Conservation (phyloP, 2,113 vertebrate species). For the Gyps fulvus region DNA sequence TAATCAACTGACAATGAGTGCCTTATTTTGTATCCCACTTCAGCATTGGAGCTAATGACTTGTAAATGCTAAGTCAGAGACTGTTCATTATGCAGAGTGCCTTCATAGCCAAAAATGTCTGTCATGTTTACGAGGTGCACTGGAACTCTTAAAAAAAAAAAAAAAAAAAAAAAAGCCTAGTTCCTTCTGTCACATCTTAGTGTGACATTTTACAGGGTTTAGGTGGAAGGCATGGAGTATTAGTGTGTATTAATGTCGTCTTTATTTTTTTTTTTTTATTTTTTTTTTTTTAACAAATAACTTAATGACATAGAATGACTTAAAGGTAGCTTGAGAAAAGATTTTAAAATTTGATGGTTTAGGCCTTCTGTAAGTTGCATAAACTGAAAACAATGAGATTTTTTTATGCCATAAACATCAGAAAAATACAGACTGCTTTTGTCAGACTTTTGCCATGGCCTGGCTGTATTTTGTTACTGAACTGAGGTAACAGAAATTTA, state of each 20-base stretch:
- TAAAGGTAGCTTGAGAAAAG: not conserved
- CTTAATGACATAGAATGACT: not conserved
- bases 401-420: not conserved
- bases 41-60: constrained; percentile 55
- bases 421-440: not conserved
- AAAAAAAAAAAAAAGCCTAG: not conserved
- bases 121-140: not conserved
- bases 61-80: constrained; percentile 51
- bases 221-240: not conserved
- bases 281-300: not conserved
- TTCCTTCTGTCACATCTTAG: not conserved
- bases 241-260: not conserved
- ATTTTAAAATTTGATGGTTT: not conserved
- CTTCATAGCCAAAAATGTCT: constrained; percentile 22
- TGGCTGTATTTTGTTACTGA: not conserved
- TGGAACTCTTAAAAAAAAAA: not conserved
- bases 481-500: not conserved
- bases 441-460: not conserved
- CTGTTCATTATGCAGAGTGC: not conserved
- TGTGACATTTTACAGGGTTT: not conserved
- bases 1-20: constrained; percentile 59
- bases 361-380: not conserved
- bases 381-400: not conserved
- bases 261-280: not conserved
- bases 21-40: constrained; percentile 59